Evolutionary conservation across 2,113 vertebrate genomes (phyloP), one percentile per base, ranked within the genome.

Genomic region (Beaufortia kweichowensis): DNA sequence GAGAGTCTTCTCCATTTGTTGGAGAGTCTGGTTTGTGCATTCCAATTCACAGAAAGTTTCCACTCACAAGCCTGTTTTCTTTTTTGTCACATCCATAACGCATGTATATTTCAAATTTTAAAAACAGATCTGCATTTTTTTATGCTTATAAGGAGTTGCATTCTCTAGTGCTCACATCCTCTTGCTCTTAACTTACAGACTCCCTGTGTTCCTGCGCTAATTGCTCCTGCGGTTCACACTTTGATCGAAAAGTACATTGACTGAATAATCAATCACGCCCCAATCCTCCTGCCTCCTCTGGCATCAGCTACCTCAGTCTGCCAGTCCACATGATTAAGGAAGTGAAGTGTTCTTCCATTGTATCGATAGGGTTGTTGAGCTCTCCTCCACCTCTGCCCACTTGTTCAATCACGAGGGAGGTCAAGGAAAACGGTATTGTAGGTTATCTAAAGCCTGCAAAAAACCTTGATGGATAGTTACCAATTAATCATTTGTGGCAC

Each of bases 231-330:
- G 62, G 46, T 79, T 83, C 59, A 50, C 19, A 41, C 71, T 75
- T 81, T 81, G 79, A 81, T 79, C 61, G 74, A 81, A 60, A 77
- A 62, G 35, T 66, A 55, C 79, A 73, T 64, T 19, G 73, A 79
- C 57, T 48, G 55, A n/a, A 53, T 59, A 81, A 84, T 81, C 82
- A 64, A 81, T 81, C 61, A 11, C 35, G 57, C 61, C 63, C 76
- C 56, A 48, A 70, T 80, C 50, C 33, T 24, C 26, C 75, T 33
- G 62, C 76, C 23, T 60, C 48, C 24, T 60, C 21, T 10, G 57
- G 21, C 70, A 87, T 89, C 70, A 88, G 86, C 88, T 81, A 75
- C n/a, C 61, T 33, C 69, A 26, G 19, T 77, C 72, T 78, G 68
- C 41, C 76, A 82, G 56, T 65, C 60, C 68, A 53, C 76, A 74